Evolutionary conservation across 2,797 vertebrate genomes (phyloP).

Genomic region (Rhynchotus rufescens): DNA sequence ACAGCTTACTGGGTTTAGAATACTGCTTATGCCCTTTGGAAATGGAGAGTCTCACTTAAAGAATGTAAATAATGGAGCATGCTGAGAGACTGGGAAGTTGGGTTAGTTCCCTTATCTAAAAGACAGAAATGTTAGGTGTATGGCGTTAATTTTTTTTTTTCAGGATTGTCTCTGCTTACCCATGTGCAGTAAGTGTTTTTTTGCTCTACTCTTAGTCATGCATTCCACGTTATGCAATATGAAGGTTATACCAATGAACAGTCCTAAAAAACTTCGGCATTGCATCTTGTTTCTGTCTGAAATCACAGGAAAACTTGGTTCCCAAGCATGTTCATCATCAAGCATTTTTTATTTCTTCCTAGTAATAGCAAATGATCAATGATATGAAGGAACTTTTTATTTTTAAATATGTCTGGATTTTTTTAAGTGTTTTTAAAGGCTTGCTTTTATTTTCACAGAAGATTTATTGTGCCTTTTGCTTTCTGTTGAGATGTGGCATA

Average conservation of each 20-base stretch:
- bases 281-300: neutral
- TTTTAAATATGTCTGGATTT: neutral
- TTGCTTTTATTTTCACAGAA: neutral
- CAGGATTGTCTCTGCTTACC: neutral
- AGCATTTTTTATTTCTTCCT: neutral
- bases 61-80: neutral
- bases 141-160: neutral
- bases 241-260: neutral
- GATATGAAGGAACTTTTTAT: neutral
- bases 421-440: neutral
- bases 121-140: neutral
- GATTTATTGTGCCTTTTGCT: neutral
- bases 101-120: neutral
- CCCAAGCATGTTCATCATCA: neutral
- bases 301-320: neutral
- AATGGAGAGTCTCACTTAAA: neutral
- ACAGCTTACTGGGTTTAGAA: neutral
- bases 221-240: neutral
- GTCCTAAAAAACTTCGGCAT: neutral
- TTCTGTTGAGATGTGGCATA: neutral
- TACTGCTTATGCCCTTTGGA: neutral
- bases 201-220: neutral
- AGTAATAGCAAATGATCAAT: neutral
- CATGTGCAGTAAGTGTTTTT: neutral
- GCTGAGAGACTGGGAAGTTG: neutral